phyloP scores from a whole-genome alignment of 2,888 invertebrate genomes.

The Deilephila elpenor region DNA sequence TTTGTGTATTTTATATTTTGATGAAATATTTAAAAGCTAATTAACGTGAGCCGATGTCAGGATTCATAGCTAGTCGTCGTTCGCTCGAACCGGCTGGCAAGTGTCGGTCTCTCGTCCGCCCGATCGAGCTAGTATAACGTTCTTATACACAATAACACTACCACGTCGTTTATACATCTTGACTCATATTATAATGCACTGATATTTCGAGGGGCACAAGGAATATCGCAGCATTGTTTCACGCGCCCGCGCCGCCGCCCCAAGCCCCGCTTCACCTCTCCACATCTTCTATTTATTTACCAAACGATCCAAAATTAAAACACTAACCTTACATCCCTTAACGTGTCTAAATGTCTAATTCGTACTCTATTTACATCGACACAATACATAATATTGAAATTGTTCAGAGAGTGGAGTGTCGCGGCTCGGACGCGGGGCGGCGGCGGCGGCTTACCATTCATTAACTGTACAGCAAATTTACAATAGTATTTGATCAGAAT shows the following conservation, averaged over 20 bases:
- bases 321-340: conserved; percentile 78
- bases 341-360: conserved; percentile 76
- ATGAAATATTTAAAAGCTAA: conserved; percentile 85
- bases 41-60: conserved; percentile 85
- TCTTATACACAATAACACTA: conserved; percentile 80
- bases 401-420: conserved; percentile 76
- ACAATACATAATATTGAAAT: conserved; percentile 76
- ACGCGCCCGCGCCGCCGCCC: conserved; percentile 56
- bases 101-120: conserved; percentile 65
- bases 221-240: conserved; percentile 82
- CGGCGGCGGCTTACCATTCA: conserved; percentile 63
- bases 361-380: conserved; percentile 81
- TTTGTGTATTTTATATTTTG: conserved; percentile 85
- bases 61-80: conserved; percentile 85
- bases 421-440: conserved; percentile 56
- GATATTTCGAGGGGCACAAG: conserved; percentile 82
- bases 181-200: conserved; percentile 80
- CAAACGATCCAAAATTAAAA: conserved; percentile 72
- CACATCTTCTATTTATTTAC: conserved; percentile 64
- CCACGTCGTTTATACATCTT: conserved; percentile 76
- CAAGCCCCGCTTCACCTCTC: conserved; percentile 49
- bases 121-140: conserved; percentile 79
- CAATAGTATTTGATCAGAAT: conserved; percentile 81
- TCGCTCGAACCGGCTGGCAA: conserved; percentile 80
- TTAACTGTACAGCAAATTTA: conserved; percentile 80